Conservation (phyloP, 2,888 invertebrate genomes). For the Anthophora plumipes region DNA sequence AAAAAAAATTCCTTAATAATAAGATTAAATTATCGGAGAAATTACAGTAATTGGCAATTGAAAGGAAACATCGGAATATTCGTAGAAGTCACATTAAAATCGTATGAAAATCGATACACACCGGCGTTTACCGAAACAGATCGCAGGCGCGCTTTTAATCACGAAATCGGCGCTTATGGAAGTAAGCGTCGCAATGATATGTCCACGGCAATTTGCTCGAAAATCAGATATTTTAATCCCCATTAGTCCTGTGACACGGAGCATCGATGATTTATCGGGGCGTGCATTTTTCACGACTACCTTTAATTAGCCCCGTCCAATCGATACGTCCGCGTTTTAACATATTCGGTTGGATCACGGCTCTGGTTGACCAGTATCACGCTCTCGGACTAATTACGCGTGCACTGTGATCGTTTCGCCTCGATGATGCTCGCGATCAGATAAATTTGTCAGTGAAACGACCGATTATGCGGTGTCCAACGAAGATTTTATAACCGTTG, state of each 20-base stretch:
- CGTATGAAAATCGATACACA: slow-evolving; percentile 1
- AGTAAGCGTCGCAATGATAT: slow-evolving; percentile 4
- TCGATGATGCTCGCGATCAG: slow-evolving; percentile 33
- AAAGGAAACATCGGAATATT: too few relatives aligned
- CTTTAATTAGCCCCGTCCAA: slow-evolving; percentile 46
- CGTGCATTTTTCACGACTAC: slow-evolving; percentile 44
- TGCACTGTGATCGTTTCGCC: slow-evolving; percentile 39
- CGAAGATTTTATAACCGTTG: slow-evolving; percentile 5
- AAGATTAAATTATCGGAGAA: too few relatives aligned
- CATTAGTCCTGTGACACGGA: slow-evolving; percentile 28
- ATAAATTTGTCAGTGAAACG: slow-evolving; percentile 52
- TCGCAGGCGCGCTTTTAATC: slow-evolving; percentile 17
- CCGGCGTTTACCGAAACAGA: neutral
- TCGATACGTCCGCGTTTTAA: slow-evolving; percentile 51
- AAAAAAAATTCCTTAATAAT: too few relatives aligned
- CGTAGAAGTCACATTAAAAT: neutral
- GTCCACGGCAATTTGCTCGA: slow-evolving; percentile 31
- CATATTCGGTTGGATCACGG: slow-evolving; percentile 35
- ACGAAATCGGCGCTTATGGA: slow-evolving; percentile 37
- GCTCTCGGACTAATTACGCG: slow-evolving; percentile 50
- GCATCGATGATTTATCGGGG: slow-evolving; percentile 41
- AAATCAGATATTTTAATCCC: slow-evolving; percentile 57
- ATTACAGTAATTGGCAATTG: too few relatives aligned
- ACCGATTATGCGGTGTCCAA: neutral
- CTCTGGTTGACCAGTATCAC: slow-evolving; percentile 10